A percentile compares a stretch with the other conserved stretches of the same genome.
phyloP scores from a whole-genome alignment of 2,113 vertebrate genomes.

The Rhizomys pruinosus region DNA sequence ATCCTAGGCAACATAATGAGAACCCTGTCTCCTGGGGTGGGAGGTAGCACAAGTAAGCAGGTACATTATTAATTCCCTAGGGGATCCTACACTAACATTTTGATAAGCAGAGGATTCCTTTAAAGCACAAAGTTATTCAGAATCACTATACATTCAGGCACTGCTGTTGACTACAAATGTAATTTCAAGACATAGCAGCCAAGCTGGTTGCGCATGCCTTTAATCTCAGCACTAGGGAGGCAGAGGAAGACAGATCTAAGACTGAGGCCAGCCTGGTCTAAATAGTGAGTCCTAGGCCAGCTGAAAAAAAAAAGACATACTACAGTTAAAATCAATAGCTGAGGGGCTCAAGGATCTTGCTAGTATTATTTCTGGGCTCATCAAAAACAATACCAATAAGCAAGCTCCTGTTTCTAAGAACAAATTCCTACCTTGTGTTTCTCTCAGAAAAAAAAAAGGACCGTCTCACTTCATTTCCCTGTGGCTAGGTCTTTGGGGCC shows the following conservation, averaged over 20 bases:
- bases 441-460: slow-evolving; percentile 24
- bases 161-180: background rate
- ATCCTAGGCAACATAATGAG: background rate
- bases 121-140: background rate
- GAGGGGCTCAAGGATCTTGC: background rate
- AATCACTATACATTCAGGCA: background rate
- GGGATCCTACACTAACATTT: background rate
- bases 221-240: too few relatives aligned
- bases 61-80: background rate
- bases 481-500: background rate
- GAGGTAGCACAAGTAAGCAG: background rate
- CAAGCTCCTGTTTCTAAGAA: background rate
- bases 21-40: too few relatives aligned
- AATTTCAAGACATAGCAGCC: background rate
- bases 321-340: background rate
- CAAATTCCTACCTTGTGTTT: background rate
- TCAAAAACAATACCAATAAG: slow-evolving; percentile 27
- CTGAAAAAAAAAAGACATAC: too few relatives aligned
- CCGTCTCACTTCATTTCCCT: background rate
- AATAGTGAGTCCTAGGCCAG: too few relatives aligned
- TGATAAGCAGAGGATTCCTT: background rate
- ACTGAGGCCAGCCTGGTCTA: too few relatives aligned
- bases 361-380: background rate
- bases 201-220: background rate
- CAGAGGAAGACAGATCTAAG: too few relatives aligned